A percentile compares a stretch with the other conserved stretches of the same genome.
phyloP scores from a whole-genome alignment of 2,888 invertebrate genomes.

The Cecidostiba fungosa region DNA sequence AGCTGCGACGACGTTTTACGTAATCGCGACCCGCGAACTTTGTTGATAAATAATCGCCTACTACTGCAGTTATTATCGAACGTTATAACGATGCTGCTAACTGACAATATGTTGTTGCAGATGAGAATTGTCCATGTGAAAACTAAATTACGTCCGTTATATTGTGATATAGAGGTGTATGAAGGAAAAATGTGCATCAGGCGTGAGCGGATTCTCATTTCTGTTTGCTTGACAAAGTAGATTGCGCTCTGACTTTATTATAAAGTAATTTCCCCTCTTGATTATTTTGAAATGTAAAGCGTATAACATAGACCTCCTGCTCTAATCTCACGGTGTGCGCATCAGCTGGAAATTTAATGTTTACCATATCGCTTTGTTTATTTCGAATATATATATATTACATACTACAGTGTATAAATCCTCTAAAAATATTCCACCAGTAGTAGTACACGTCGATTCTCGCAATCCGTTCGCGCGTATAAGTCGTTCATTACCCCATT shows the following conservation, averaged over 20 bases:
- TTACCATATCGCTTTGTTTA: background rate
- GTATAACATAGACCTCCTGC: background rate
- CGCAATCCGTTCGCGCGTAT: conserved; percentile 7
- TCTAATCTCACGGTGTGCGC: background rate
- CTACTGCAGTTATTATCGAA: background rate
- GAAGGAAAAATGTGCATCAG: background rate
- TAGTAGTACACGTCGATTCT: background rate
- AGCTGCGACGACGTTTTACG: too few species aligned
- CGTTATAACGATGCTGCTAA: too few species aligned
- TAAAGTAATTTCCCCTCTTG: conserved; percentile 26
- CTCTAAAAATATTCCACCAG: background rate
- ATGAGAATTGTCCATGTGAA: background rate
- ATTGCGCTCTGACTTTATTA: conserved; percentile 24
- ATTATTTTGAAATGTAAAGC: conserved; percentile 16
- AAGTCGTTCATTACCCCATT: conserved; percentile 45
- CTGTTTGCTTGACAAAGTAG: conserved; percentile 1
- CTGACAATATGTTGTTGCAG: too few species aligned
- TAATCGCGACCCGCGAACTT: too few species aligned
- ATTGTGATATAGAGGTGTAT: background rate
- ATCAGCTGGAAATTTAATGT: background rate
- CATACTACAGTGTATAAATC: background rate
- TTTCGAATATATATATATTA: background rate
- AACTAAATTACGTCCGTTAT: background rate
- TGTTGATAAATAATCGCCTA: background rate
- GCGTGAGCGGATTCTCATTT: background rate